phyloP scores from a whole-genome alignment of 2,888 invertebrate species.

The Drosophila quinaria region DNA sequence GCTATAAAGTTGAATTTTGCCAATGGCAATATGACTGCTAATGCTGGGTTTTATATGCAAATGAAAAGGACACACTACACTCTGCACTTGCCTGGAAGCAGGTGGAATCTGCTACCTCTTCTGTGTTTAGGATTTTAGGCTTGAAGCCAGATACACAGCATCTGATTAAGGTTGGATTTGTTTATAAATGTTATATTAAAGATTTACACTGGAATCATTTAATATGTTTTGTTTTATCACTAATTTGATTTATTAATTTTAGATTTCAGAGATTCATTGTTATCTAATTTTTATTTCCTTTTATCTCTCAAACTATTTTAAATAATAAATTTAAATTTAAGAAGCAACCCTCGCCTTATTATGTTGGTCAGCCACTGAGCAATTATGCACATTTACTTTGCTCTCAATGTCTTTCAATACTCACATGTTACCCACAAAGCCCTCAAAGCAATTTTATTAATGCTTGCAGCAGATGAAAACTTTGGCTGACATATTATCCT shows the following conservation, averaged over 20 bases:
- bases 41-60: slow-evolving; percentile 52
- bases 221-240: neutral
- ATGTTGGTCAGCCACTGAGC: slow-evolving; percentile 1
- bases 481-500: slow-evolving; percentile 69
- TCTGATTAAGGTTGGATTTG: neutral
- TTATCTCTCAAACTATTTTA: neutral
- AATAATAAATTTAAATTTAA: neutral
- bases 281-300: neutral
- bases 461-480: slow-evolving; percentile 48
- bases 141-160: neutral
- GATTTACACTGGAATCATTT: neutral
- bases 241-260: neutral
- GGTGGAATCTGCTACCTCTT: slow-evolving; percentile 6
- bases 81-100: slow-evolving; percentile 1
- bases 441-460: slow-evolving; percentile 64
- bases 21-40: slow-evolving; percentile 61
- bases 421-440: slow-evolving; percentile 39
- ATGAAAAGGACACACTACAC: slow-evolving; percentile 21
- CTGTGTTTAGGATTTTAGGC: neutral
- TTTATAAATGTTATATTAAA: neutral
- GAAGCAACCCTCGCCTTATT: neutral
- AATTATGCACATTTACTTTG: slow-evolving; percentile 38
- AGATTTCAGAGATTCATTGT: neutral
- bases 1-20: slow-evolving; percentile 69
- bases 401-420: slow-evolving; percentile 19